A percentile compares a stretch with the other conserved stretches of the same genome.
Evolutionary conservation across 1,140 invertebrate species (phyloP).

Genomic region (Gonatopus flavifemur): DNA sequence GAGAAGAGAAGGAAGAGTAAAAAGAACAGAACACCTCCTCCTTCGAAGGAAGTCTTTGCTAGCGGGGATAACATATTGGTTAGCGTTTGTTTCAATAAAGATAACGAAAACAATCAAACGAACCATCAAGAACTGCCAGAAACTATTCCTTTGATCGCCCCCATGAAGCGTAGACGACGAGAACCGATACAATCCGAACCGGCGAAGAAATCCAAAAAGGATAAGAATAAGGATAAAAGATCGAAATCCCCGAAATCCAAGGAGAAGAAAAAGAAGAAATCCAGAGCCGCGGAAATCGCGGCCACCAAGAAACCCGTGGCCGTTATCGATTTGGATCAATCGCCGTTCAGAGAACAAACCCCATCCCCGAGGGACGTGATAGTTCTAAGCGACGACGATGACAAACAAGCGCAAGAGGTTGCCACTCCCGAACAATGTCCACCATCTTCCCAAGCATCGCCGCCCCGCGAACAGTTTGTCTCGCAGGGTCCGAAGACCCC

Average conservation of each 20-base stretch:
- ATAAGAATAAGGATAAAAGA: constrained; percentile 55
- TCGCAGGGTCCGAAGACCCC: constrained; percentile 71
- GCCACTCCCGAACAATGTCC: constrained; percentile 41
- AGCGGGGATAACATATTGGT: constrained; percentile 90
- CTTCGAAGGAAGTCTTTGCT: constrained; percentile 87
- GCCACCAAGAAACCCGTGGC: constrained; percentile 72
- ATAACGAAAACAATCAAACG: constrained; percentile 55
- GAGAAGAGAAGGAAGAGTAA: constrained; percentile 60
- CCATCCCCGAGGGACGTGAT: constrained; percentile 79
- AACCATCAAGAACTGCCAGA: constrained; percentile 43
- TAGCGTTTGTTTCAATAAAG: constrained; percentile 86
- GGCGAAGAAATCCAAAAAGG: constrained; percentile 53
- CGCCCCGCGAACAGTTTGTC: constrained; percentile 50
- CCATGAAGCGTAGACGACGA: constrained; percentile 45
- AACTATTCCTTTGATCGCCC: constrained; percentile 52
- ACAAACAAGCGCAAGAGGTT: constrained; percentile 49
- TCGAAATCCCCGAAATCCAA: constrained; percentile 57
- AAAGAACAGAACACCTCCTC: constrained; percentile 62
- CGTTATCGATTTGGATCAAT: constrained; percentile 81
- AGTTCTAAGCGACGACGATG: constrained; percentile 79
- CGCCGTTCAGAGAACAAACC: constrained; percentile 78
- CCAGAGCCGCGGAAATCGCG: constrained; percentile 56
- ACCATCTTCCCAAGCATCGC: constrained; percentile 35
- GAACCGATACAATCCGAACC: constrained; percentile 40
- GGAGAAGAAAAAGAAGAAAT: constrained; percentile 59